Percentiles rank a stretch among this genome's conserved stretches.
phyloP scores from a whole-genome alignment of 2,113 vertebrate genomes.

The Reinhardtius hippoglossoides region DNA sequence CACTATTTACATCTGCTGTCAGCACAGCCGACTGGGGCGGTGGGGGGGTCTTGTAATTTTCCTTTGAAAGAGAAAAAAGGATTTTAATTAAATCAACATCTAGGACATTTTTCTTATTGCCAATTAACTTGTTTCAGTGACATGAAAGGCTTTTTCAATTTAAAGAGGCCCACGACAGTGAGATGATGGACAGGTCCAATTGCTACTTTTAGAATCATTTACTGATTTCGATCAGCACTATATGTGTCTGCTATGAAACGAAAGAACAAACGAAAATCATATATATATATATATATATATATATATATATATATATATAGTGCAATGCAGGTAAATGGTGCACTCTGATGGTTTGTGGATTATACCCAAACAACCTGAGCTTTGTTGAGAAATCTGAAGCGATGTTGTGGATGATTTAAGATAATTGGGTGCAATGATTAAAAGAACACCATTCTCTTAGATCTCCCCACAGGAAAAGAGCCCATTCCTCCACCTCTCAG shows the following conservation, averaged over 20 bases:
- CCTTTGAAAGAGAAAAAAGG: conserved; percentile 42
- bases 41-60: conserved; percentile 18
- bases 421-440: conserved; percentile 69
- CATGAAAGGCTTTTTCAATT: conserved; percentile 73
- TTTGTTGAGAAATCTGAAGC: conserved; percentile 51
- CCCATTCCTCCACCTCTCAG: conserved; percentile 28
- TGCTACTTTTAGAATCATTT: conserved; percentile 72
- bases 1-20: conserved; percentile 37
- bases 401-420: conserved; percentile 63
- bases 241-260: conserved; percentile 52
- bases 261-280: conserved; percentile 34
- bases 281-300: too few species aligned
- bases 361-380: conserved; percentile 19
- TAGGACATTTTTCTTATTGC: conserved; percentile 65
- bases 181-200: conserved; percentile 69
- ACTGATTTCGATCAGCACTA: conserved; percentile 64
- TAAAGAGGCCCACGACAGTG: conserved; percentile 47
- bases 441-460: conserved; percentile 65
- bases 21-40: conserved; percentile 13
- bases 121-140: conserved; percentile 68
- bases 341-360: conserved; percentile 37
- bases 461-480: conserved; percentile 53
- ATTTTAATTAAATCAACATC: conserved; percentile 75
- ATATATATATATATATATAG: background rate
- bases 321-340: conserved; percentile 44